Base-by-base conservation (phyloP, 2,797 vertebrate species). In the Sciurus vulgaris region DNA sequence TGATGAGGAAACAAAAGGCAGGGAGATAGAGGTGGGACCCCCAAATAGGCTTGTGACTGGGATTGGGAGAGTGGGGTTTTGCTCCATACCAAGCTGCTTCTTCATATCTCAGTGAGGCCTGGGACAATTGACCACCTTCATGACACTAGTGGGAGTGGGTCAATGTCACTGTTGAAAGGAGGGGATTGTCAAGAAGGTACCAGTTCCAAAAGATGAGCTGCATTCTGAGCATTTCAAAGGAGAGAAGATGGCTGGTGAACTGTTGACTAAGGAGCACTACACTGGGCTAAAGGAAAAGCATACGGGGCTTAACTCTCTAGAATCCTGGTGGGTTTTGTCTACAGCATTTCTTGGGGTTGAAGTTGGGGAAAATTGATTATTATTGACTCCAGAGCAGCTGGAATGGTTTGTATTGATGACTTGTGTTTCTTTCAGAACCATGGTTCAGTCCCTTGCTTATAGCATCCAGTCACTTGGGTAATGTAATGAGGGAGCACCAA, bases 191-290 rank as follows among this genome's bases (percentile, higher is more conserved):
- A 51, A 78, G 51, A 61, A 49, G 1, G 4, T 35, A 92, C 97
- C 65, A 51, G 0, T 61, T 51, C 61, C 38, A 49, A 86, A 79
- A 88, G 61, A 59, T 41, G 12, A 67, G 0, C 28, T 92, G 3
- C 13, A n/a, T 94, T 88, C 72, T 96, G 72, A 76, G 33, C 41
- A 67, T 78, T 86, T 83, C 61, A 2, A n/a, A 86, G 61, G 59
- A 87, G 44, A 41, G 93, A 86, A 95, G 20, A 17, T 65, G 93
- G 85, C 30, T 95, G 91, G 41, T 20, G 33, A 96, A 65, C 41
- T 47, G 81, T 35, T 81, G 47, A 56, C 22, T 35, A 47, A n/a
- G 81, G 73, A 70, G 30, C 2, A 74, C 63, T 44, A 4, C 74
- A 13, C 47, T 72, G 78, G 44, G 74, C 77, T 92, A 84, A n/a